Conservation (phyloP, 1,140 invertebrate species). For the Drosophila punjabiensis region DNA sequence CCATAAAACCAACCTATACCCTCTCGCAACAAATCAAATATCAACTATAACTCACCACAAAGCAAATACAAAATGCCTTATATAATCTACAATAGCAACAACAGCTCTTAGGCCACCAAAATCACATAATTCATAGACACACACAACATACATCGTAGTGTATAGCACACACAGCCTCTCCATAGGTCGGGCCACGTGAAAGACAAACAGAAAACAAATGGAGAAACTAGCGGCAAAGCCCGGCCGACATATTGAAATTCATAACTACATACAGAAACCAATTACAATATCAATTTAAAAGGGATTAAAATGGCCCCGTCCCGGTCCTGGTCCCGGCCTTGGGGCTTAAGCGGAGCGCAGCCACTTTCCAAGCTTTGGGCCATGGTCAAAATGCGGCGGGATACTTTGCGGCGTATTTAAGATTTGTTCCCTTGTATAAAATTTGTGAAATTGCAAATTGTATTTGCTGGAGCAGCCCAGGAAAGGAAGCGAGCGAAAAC, state of each 20-base stretch:
- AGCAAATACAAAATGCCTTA: conserved; percentile 40
- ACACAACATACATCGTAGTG: background rate
- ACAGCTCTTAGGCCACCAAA: conserved; percentile 15
- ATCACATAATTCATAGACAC: conserved; percentile 46
- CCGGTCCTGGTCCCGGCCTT: conserved; percentile 7
- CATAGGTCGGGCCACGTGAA: conserved; percentile 5
- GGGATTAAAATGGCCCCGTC: conserved; percentile 69
- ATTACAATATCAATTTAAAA: conserved; percentile 84
- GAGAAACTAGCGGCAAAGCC: conserved; percentile 34
- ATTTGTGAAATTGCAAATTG: conserved; percentile 61
- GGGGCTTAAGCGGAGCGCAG: conserved; percentile 20
- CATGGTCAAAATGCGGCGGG: conserved; percentile 17
- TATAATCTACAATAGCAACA: conserved; percentile 30
- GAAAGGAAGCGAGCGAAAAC: conserved; percentile 41
- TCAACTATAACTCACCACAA: conserved; percentile 33
- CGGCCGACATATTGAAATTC: conserved; percentile 74
- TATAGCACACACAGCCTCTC: background rate
- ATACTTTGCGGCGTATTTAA: conserved; percentile 40
- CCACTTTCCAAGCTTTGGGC: conserved; percentile 7
- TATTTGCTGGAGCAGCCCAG: conserved; percentile 42
- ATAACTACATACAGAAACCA: conserved; percentile 80
- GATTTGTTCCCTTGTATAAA: conserved; percentile 54
- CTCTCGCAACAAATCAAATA: conserved; percentile 20
- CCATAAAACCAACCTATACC: background rate
- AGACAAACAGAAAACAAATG: conserved; percentile 32